Evolutionary conservation across 2,113 vertebrate genomes (phyloP).

Genomic region (Gasterosteus nipponicus): DNA sequence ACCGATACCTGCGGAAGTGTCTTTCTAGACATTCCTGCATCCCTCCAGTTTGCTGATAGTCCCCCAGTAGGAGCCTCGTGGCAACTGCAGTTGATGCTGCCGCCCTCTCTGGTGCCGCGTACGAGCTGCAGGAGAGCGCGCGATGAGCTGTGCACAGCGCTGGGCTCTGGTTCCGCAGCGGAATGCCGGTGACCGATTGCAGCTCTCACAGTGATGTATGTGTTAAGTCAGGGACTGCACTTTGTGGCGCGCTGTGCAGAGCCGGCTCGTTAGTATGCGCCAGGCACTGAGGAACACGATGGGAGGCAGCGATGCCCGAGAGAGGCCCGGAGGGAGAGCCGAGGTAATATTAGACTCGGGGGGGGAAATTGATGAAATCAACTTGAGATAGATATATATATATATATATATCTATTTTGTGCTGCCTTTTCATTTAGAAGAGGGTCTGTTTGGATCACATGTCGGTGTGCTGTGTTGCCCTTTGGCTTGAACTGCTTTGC

Average conservation of each 20-base stretch:
- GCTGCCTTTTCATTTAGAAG: conserved; percentile 51
- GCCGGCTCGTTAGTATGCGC: conserved; percentile 77
- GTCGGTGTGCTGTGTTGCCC: conserved; percentile 34
- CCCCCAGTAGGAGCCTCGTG: conserved; percentile 30
- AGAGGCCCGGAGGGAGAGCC: conserved; percentile 59
- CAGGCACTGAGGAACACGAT: conserved; percentile 57
- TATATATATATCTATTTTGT: no score
- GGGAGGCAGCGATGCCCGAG: conserved; percentile 71
- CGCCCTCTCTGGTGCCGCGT: conserved; percentile 41
- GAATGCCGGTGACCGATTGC: conserved; percentile 64
- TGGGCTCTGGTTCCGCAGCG: conserved; percentile 51
- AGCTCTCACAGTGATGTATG: conserved; percentile 76
- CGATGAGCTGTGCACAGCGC: conserved; percentile 45
- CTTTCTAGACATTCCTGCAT: conserved; percentile 34
- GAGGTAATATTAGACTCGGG: conserved; percentile 66
- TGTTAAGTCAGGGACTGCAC: conserved; percentile 72
- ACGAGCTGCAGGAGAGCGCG: conserved; percentile 50
- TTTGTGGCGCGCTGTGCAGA: conserved; percentile 69
- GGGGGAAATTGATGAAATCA: conserved; percentile 68
- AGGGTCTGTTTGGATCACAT: conserved; percentile 46
- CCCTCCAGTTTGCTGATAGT: conserved; percentile 8
- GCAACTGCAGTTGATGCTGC: conserved; percentile 33
- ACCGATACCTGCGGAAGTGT: conserved; percentile 43
- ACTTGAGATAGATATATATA: conserved; percentile 57
- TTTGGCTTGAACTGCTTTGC: conserved; percentile 35